Evolutionary conservation across 1,140 invertebrate species (phyloP), one percentile per base, ranked within the genome.

Genomic region (Hestina assimilis): DNA sequence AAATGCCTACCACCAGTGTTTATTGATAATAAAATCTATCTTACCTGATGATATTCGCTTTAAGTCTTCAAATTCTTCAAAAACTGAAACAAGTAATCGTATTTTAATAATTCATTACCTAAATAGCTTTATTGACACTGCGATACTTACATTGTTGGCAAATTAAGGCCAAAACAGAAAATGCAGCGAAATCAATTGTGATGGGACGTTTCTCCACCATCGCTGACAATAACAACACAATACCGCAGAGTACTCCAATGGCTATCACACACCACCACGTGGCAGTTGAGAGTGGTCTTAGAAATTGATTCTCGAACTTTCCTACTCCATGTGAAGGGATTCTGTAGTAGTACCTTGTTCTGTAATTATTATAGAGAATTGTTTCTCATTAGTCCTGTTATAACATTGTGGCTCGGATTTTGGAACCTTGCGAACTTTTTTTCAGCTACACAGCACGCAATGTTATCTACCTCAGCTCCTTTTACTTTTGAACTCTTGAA

Each of bases 131-230:
- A 21, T 11, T 42, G 7, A 35, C 11, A 21, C 6, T 42, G n/a
- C n/a, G 7, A 28, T 14, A 73, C 76, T 23, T 70, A 82, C 83
- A 83, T 70, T 86, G 83, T 63, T 86, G 83, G 21, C 83, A 83
- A 28, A 82, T 62, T 2, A 74, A 54, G 8, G 83, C 83, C 0
- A 77, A 33, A 1, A 83, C 75, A 1, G 83, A 79, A 43, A 83
- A 83, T 0, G 81, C 19, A 0, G 80, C 73, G 15, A 72, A 84
- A 38, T 75, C 69, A 1, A 56, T 24, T 0, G 54, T 51, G 3
- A 68, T 54, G 11, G 70, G 68, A 20, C 71, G 63, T 11, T 35
- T 19, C 47, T 86, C 79, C 1, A 68, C 38, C 3, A 56, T 50
- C 8, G 75, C 71, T 7, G 80, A 54, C 15, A 75, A n/a, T 9